Percentiles rank a stretch among this genome's conserved stretches.
Conservation (phyloP, 1,140 invertebrate genomes). For the Ips nitidus region DNA sequence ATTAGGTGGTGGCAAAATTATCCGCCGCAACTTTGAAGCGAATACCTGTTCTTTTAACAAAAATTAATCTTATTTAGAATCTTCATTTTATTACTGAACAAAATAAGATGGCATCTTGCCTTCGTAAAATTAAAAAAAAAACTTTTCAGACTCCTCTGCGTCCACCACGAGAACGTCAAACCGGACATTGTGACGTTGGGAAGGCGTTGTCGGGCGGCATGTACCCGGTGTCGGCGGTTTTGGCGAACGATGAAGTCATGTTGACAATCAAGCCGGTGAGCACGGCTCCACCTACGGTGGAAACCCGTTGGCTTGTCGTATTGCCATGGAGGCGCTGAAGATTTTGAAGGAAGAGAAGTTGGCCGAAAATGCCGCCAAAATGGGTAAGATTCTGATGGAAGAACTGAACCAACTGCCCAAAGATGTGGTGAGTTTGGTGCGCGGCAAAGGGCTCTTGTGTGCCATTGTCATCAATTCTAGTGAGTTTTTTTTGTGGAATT, state of each 20-base stretch:
- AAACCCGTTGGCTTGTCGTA: slow-evolving; percentile 90
- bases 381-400: slow-evolving; percentile 76
- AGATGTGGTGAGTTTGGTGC: slow-evolving; percentile 68
- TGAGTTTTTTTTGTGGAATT: slow-evolving; percentile 52
- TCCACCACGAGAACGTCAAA: slow-evolving; percentile 88
- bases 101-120: too few relatives aligned
- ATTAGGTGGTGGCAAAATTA: too few relatives aligned
- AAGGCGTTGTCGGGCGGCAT: slow-evolving; percentile 95
- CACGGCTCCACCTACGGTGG: slow-evolving; percentile 99
- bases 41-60: too few relatives aligned
- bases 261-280: slow-evolving; percentile 86
- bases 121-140: too few relatives aligned
- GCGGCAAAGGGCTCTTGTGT: slow-evolving; percentile 93
- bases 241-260: slow-evolving; percentile 87
- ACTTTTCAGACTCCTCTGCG: too few relatives aligned
- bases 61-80: too few relatives aligned
- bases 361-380: slow-evolving; percentile 79
- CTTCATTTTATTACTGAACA: too few relatives aligned
- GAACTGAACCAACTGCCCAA: slow-evolving; percentile 73
- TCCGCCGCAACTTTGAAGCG: too few relatives aligned
- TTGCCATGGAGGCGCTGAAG: slow-evolving; percentile 77
- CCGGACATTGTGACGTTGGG: slow-evolving; percentile 95
- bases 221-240: slow-evolving; percentile 89
- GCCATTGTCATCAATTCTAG: slow-evolving; percentile 88
- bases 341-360: slow-evolving; percentile 88